Evolutionary conservation across 2,888 invertebrate species (phyloP), one percentile per base, ranked within the genome.

Genomic region (Liopterus haemorrhoidalis): DNA sequence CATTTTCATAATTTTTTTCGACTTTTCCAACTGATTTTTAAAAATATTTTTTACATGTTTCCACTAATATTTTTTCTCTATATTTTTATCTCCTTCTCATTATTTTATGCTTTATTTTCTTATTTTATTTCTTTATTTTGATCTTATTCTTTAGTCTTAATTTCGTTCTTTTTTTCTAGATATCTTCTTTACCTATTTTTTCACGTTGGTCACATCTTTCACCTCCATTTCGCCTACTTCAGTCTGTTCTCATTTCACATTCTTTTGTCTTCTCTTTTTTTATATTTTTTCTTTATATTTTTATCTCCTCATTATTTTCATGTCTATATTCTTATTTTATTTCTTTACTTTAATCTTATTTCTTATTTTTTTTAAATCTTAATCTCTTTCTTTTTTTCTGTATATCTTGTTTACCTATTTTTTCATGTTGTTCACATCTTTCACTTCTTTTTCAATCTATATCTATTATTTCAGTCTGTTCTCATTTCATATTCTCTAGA

Each of bases 321-420:
- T 43, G 16, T 20, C 30, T 18, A 31, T 46, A 38, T 24, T 40
- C 37, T 38, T 44, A 42, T 35, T 45, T 28, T 30, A 15, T n/a
- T 28, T 22, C 35, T 41, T 49, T 50, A 49, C 54, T 49, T 54
- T 41, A 41, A 44, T 14, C 40, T n/a, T 40, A 45, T 40, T 43
- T 32, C 27, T 20, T 33, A 25, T 42, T 25, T 31, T 42, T 49
- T 42, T 45, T 48, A 45, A 41, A 49, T 52, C 49, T 53, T 52
- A 49, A 51, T 56, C 52, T 60, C 58, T 58, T 58, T 57, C 58
- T 58, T 58, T 60, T 55, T 62, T 63, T 64, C 63, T n/a, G n/a
- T n/a, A n/a, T 60, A 59, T 59, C 51, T 53, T 55, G 57, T 55
- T 54, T 33, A n/a, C 40, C 21, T 21, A 16, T 12, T 19, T 28